A percentile compares a stretch with the other conserved stretches of the same genome.
phyloP scores from a whole-genome alignment of 23 tunicate species.

The Halocynthia aurantium region DNA sequence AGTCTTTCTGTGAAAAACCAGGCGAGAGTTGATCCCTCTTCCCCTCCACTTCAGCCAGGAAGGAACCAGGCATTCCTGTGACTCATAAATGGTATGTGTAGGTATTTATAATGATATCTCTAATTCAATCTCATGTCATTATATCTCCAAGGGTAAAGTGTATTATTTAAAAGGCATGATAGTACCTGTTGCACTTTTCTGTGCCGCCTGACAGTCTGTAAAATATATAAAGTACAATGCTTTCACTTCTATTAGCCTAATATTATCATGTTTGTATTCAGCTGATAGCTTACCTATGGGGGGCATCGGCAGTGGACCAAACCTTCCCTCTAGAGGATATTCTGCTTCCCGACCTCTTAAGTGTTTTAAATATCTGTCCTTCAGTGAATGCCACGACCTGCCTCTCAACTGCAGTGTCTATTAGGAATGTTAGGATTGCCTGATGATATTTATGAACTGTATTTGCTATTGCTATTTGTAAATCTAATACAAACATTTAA shows the following conservation, averaged over 20 bases:
- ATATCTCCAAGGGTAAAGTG: too few relatives aligned
- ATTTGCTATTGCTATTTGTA: too few relatives aligned
- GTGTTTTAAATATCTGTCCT: conserved; percentile 21
- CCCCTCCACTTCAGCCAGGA: conserved; percentile 13
- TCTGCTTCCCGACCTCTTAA: conserved; percentile 11
- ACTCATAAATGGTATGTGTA: too few relatives aligned
- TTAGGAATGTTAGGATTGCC: too few relatives aligned
- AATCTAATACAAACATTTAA: background rate
- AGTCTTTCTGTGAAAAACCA: conserved; percentile 23
- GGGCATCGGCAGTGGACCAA: conserved; percentile 25
- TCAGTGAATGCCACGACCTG: conserved; percentile 22
- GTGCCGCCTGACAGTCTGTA: too few relatives aligned
- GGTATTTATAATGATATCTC: too few relatives aligned
- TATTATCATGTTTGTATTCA: too few relatives aligned
- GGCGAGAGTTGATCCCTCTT: conserved; percentile 9
- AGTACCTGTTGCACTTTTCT: too few relatives aligned
- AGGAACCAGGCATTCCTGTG: background rate
- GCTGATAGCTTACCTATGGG: background rate
- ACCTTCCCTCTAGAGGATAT: conserved; percentile 5
- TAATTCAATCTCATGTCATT: background rate
- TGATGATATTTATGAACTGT: too few relatives aligned
- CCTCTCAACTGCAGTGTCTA: conserved; percentile 15
- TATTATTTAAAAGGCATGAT: too few relatives aligned
- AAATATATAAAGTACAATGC: too few relatives aligned
- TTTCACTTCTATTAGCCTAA: too few relatives aligned